These are phyloP conservation scores for Leptosomus discolor DNA, from an alignment of 2,113 vertebrate genomes.

Conservation along the genomic window DNA sequence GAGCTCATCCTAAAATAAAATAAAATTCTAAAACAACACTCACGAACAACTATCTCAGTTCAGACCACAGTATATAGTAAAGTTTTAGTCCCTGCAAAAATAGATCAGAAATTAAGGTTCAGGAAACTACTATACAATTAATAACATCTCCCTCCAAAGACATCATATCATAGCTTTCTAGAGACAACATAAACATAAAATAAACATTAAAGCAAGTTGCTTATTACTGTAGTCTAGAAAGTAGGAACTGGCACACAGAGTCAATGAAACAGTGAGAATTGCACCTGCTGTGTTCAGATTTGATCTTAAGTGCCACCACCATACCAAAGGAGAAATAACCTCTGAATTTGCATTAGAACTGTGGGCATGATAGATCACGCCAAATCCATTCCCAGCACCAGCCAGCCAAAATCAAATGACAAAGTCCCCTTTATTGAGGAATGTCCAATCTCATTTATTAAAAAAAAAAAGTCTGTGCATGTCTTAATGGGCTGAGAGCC, in stretches of 20 bases:
- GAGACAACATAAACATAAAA: neutral
- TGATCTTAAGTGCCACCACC: neutral
- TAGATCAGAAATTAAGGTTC: neutral
- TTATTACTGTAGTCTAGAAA: neutral
- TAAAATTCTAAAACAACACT: neutral
- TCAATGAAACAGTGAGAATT: neutral
- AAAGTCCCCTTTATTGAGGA: neutral
- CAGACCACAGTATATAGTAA: neutral
- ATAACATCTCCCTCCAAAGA: neutral
- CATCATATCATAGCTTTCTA: neutral
- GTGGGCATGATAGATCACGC: neutral
- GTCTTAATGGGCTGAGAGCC: neutral
- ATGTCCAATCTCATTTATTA: neutral
- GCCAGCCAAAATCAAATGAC: neutral
- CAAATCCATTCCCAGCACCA: neutral
- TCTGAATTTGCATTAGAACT: neutral
- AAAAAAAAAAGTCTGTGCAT: neutral
- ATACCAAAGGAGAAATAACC: neutral
- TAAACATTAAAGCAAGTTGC: neutral
- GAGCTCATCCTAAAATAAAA: neutral
- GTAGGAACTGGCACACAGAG: neutral
- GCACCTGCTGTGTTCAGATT: neutral
- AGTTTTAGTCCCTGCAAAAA: neutral
- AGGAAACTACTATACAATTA: neutral
- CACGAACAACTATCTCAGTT: neutral